phyloP scores from a whole-genome alignment of 2,797 vertebrate species.

The Craterocephalus amniculus region DNA sequence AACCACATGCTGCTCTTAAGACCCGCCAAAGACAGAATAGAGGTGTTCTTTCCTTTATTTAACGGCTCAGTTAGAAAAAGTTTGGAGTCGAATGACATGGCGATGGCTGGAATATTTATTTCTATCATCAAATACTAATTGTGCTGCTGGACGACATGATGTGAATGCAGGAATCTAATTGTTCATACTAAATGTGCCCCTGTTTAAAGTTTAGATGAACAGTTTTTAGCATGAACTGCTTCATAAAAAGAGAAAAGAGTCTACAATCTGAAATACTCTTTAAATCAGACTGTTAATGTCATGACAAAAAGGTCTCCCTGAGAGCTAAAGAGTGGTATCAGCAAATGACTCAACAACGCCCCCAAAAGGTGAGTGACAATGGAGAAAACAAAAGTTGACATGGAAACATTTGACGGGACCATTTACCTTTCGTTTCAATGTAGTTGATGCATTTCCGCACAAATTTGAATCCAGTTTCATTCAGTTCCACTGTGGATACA shows the following conservation, averaged over 20 bases:
- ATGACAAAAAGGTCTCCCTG: slow-evolving; percentile 1
- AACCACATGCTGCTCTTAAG: slow-evolving; percentile 48
- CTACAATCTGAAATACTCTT: slow-evolving; percentile 15
- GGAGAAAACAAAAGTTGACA: slow-evolving; percentile 3
- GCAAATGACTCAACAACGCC: slow-evolving; percentile 54
- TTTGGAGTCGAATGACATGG: slow-evolving; percentile 20
- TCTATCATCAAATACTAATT: slow-evolving; percentile 4
- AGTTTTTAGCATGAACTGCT: neutral
- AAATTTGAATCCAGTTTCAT: slow-evolving; percentile 95
- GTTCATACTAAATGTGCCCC: neutral
- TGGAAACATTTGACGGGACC: neutral
- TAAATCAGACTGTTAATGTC: slow-evolving; percentile 8
- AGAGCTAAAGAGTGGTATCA: slow-evolving; percentile 8
- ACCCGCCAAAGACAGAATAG: slow-evolving; percentile 23
- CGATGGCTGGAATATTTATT: slow-evolving; percentile 3
- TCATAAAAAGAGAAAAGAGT: neutral
- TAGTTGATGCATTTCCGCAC: slow-evolving; percentile 95
- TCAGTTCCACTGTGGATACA: slow-evolving; percentile 90
- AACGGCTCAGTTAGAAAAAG: slow-evolving; percentile 5
- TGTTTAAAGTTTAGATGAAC: neutral
- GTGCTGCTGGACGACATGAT: neutral
- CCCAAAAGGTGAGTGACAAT: slow-evolving; percentile 49
- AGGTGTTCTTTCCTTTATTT: slow-evolving; percentile 49
- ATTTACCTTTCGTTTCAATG: slow-evolving; percentile 92
- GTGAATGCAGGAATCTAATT: slow-evolving; percentile 11